phyloP scores from a whole-genome alignment of 2,888 invertebrate species.

The Drosophila recens region DNA sequence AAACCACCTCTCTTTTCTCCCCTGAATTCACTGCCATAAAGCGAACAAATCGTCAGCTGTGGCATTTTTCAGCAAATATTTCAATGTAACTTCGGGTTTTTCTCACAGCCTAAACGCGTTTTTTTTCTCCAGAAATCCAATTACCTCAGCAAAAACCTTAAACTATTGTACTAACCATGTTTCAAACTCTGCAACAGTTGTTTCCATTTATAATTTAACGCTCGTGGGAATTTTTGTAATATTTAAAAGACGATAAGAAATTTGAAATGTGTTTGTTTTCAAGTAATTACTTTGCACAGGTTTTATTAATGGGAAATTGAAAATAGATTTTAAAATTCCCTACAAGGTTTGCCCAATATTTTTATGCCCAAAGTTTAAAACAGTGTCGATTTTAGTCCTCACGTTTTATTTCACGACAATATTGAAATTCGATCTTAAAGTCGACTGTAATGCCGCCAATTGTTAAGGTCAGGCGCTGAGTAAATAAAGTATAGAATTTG shows the following conservation, averaged over 20 bases:
- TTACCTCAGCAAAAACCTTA: conserved; percentile 10
- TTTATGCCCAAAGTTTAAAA: too few species aligned
- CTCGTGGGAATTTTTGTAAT: background rate
- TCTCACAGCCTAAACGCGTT: conserved; percentile 4
- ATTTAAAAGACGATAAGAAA: background rate
- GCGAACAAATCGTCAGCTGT: conserved; percentile 5
- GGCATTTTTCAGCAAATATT: conserved; percentile 29
- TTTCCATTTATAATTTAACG: background rate
- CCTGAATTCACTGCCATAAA: background rate
- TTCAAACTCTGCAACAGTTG: background rate
- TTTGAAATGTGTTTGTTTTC: background rate
- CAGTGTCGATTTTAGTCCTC: background rate
- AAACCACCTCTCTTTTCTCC: background rate
- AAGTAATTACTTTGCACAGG: background rate
- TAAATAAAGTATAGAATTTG: conserved; percentile 12
- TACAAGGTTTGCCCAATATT: too few species aligned
- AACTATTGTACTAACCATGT: conserved; percentile 4
- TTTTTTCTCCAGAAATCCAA: conserved; percentile 17
- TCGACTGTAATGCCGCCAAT: conserved; percentile 1
- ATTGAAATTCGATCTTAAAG: background rate
- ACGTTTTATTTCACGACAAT: background rate
- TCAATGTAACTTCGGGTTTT: conserved; percentile 16
- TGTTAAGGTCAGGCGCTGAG: conserved; percentile 3
- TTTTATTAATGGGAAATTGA: background rate
- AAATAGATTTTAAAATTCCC: background rate